Base-by-base conservation (phyloP, 1,140 invertebrate species). In the Saccostrea cuccullata region DNA sequence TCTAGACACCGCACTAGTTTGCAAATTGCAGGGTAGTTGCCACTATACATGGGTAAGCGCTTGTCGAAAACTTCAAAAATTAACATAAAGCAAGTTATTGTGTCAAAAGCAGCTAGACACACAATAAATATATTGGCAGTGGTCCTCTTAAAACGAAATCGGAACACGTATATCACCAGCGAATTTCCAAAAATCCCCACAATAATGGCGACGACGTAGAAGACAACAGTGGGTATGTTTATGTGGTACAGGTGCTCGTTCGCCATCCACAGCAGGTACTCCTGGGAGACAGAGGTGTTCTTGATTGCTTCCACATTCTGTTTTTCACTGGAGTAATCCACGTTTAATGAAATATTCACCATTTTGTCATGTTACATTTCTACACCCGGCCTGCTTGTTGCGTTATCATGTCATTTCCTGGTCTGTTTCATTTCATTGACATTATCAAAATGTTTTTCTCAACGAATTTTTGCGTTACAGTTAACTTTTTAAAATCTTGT, bases 21-120 rank as follows among this genome's bases (percentile, higher is more conserved):
- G 73, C 89, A 90, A 26, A 90, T 26, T 26, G 58, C 77, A 15
- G 55, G 60, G 20, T 84, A 84, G 58, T 86, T 56, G 0, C 89
- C 89, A 23, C 86, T 82, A 60, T 90, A 90, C 89, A 90, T 88
- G 0, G 89, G 77, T 47, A 88, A 60, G 55, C 89, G 58, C 73
- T 86, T 88, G 23, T 90, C 89, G 26, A 90, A 84, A 12, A 86
- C 55, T 55, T 90, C 89, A 30, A 88, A 73, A 40, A 84, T 64
- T 20, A 90, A 70, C 23, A 73, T 40, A 60, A 86, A 23, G 55
- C 85, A 86, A 8, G 56, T 82, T 30, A 88, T 60, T 11, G 70
- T 86, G 55, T 90, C 89, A 40, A 84, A 86, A 55, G 82, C 64
- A 2, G 86, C 73, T 55, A 90, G 58, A 26, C 87, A 84, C 4